Percentiles rank a stretch among this genome's conserved stretches.
These are phyloP conservation scores for Samia ricini DNA, from an alignment of 1,140 invertebrate species.

Conservation along the genomic window DNA sequence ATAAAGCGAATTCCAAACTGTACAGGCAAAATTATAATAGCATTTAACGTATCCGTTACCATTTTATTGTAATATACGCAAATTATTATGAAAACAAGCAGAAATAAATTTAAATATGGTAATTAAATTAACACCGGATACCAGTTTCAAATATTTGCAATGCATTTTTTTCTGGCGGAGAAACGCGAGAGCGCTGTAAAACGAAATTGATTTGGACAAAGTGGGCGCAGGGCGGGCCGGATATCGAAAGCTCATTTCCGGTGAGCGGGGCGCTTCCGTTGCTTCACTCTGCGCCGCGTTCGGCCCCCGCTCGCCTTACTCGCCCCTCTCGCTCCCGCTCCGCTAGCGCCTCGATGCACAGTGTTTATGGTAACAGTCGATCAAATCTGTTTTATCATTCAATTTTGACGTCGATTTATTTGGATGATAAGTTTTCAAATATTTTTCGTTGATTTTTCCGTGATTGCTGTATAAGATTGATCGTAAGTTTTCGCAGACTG, in stretches of 20 bases:
- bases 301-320: neutral
- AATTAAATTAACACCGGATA: constrained; percentile 4
- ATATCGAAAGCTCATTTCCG: constrained; percentile 46
- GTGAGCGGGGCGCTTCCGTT: constrained; percentile 27
- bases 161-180: constrained; percentile 35
- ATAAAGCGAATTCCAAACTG: no score
- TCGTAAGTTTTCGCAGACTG: neutral
- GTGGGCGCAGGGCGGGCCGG: constrained; percentile 29
- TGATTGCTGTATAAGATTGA: neutral
- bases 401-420: neutral
- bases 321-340: constrained; percentile 11
- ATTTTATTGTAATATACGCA: neutral
- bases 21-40: no score
- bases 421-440: neutral
- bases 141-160: constrained; percentile 16
- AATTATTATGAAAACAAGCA: neutral
- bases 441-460: neutral
- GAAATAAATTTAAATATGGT: constrained; percentile 2
- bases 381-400: constrained; percentile 3
- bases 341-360: constrained; percentile 3
- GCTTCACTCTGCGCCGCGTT: constrained; percentile 7
- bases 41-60: neutral
- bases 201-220: constrained; percentile 48
- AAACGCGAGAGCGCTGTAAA: constrained; percentile 27
- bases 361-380: neutral